Percentiles rank a stretch among this genome's conserved stretches.
These are phyloP conservation scores for Porites divaricata DNA, from an alignment of 92 coral and sea anemone genomes.

Conservation along the genomic window DNA sequence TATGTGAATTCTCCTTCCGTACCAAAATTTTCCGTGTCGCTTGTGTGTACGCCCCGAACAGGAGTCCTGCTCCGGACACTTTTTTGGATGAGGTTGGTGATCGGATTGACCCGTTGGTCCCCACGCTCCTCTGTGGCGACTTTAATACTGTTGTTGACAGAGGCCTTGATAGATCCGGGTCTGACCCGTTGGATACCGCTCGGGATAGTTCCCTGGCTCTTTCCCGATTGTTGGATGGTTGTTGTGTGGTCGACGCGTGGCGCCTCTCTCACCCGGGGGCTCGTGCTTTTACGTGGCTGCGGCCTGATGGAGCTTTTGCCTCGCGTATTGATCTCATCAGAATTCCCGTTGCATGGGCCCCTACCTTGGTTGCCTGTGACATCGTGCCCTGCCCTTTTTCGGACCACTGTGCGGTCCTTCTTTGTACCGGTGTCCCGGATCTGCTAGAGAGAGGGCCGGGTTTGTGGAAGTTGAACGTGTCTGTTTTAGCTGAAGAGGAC, in stretches of 20 bases:
- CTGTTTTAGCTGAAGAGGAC: too few species aligned
- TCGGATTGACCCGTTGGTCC: background rate
- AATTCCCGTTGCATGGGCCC: background rate
- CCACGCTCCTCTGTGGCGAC: background rate
- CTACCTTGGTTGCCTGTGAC: background rate
- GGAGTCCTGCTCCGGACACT: background rate
- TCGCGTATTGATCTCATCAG: conserved; percentile 8
- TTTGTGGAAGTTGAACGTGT: background rate
- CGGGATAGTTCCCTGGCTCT: background rate
- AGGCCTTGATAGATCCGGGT: background rate
- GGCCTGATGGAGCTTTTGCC: background rate
- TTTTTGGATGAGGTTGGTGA: background rate
- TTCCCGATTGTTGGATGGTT: background rate
- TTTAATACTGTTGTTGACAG: conserved; percentile 17
- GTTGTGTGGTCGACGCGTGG: background rate
- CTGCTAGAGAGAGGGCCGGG: background rate
- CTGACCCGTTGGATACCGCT: background rate
- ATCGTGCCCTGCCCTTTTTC: conserved; percentile 8
- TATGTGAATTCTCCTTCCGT: too few species aligned
- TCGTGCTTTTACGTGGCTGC: background rate
- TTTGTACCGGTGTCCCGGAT: background rate
- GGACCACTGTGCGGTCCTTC: conserved; percentile 9
- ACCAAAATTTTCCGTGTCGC: background rate
- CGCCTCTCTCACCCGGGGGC: background rate
- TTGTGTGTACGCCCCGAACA: background rate